Evolutionary conservation across 2,113 vertebrate genomes (phyloP).

Genomic region (Ariopsis seemanni): DNA sequence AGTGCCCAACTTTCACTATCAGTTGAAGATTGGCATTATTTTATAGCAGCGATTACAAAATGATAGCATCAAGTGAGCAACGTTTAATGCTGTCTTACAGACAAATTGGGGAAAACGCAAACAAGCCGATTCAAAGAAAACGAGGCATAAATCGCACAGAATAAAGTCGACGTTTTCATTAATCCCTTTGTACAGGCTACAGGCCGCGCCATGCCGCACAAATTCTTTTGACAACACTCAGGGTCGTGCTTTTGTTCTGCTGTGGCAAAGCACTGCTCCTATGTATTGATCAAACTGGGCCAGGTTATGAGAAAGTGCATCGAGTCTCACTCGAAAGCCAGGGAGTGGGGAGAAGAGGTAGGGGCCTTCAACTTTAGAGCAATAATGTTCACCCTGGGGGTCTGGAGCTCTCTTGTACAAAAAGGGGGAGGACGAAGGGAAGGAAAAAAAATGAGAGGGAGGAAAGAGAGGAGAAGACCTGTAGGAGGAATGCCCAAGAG

Average conservation of each 20-base stretch:
- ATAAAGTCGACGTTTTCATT: not conserved
- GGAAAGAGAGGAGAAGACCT: slow-evolving; percentile 50
- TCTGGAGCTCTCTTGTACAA: slow-evolving; percentile 44
- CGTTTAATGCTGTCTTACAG: not conserved
- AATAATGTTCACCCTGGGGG: slow-evolving; percentile 55
- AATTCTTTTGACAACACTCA: slow-evolving; percentile 39
- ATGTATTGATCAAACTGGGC: slow-evolving; percentile 40
- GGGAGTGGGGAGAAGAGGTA: slow-evolving; percentile 39
- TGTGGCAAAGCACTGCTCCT: slow-evolving; percentile 30
- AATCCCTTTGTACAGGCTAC: slow-evolving; percentile 2
- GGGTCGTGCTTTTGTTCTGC: slow-evolving; percentile 40
- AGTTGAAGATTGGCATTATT: no score
- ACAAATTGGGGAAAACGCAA: not conserved
- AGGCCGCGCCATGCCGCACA: slow-evolving; percentile 2
- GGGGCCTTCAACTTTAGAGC: slow-evolving; percentile 55
- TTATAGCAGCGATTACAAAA: not conserved
- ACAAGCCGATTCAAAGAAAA: not conserved
- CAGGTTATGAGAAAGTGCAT: slow-evolving; percentile 58
- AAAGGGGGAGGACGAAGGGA: slow-evolving; percentile 54
- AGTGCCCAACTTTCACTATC: not conserved
- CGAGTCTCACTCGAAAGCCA: slow-evolving; percentile 33
- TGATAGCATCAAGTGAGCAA: not conserved
- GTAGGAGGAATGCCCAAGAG: slow-evolving; percentile 56
- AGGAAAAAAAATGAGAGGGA: slow-evolving; percentile 58
- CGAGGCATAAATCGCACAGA: not conserved